These are phyloP conservation scores for Semotilus atromaculatus DNA, from an alignment of 2,797 vertebrate genomes.

Conservation along the genomic window DNA sequence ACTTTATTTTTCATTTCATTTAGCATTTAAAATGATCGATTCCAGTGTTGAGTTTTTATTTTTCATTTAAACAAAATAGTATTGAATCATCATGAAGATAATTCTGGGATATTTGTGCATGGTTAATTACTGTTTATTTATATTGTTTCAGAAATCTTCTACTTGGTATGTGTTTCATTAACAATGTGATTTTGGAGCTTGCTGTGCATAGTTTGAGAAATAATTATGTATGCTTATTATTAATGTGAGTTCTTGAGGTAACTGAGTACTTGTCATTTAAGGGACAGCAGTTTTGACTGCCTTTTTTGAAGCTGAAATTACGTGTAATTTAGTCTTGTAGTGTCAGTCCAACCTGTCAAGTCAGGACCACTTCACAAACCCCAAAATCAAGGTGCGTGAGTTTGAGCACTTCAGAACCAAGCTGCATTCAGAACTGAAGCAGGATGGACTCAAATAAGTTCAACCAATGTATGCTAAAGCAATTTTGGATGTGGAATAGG, in stretches of 20 bases:
- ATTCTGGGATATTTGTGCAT: no score
- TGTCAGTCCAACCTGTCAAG: conserved; percentile 1
- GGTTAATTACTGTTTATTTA: no score
- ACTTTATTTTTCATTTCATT: neutral
- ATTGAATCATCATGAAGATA: neutral
- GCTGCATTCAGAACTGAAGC: neutral
- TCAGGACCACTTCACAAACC: conserved; percentile 14
- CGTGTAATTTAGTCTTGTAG: conserved; percentile 1
- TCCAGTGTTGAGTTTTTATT: neutral
- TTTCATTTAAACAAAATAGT: neutral
- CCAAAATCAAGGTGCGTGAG: neutral
- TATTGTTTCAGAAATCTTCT: neutral
- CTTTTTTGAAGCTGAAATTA: conserved; percentile 8
- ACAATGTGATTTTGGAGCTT: neutral
- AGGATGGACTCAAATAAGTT: neutral
- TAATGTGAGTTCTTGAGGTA: neutral
- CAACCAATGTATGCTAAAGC: neutral
- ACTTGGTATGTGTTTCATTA: neutral
- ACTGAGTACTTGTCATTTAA: neutral
- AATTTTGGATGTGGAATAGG: neutral
- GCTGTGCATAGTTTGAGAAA: neutral
- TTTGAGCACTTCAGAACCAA: conserved; percentile 16
- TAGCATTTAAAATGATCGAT: neutral
- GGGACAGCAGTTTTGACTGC: neutral
- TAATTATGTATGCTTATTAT: neutral